These are phyloP conservation scores for Falco novaeseelandiae DNA, from an alignment of 2,797 vertebrate genomes.

Conservation along the genomic window DNA sequence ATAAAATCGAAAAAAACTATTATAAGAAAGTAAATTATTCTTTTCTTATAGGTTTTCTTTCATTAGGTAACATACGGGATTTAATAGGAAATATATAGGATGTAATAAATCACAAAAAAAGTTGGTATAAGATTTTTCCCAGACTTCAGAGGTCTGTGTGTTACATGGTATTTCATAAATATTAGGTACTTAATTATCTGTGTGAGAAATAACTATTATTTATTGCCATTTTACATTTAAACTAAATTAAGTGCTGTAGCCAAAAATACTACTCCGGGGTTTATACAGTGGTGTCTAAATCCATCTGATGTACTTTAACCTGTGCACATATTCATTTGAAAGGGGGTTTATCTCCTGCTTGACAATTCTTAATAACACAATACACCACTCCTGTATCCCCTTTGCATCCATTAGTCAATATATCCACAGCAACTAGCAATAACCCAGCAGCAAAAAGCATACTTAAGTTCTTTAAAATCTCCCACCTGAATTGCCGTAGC, in stretches of 20 bases:
- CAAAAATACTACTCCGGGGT: not conserved
- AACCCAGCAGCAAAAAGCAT: constrained; percentile 57
- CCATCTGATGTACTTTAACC: constrained; percentile 31
- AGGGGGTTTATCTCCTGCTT: constrained; percentile 33
- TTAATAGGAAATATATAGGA: not conserved
- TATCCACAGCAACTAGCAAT: constrained; percentile 52
- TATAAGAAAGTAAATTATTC: not conserved
- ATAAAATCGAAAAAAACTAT: not conserved
- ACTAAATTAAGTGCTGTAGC: constrained; percentile 4
- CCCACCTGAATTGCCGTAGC: constrained; percentile 48
- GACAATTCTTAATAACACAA: constrained; percentile 34
- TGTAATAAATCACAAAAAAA: constrained; percentile 21
- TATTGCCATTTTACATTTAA: constrained; percentile 37
- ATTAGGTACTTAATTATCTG: constrained; percentile 39
- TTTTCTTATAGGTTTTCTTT: constrained; percentile 18
- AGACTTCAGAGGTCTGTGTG: not conserved
- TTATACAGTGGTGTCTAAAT: not conserved
- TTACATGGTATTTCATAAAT: constrained; percentile 33
- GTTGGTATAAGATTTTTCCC: not conserved
- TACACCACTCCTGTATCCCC: constrained; percentile 18
- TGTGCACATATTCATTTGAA: constrained; percentile 28
- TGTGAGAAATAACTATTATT: constrained; percentile 48
- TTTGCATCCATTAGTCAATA: constrained; percentile 48
- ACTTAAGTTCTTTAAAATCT: constrained; percentile 49
- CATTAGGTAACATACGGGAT: constrained; percentile 2